Conservation (phyloP, 2,888 invertebrate species). For the Hipparchia sbordonii region DNA sequence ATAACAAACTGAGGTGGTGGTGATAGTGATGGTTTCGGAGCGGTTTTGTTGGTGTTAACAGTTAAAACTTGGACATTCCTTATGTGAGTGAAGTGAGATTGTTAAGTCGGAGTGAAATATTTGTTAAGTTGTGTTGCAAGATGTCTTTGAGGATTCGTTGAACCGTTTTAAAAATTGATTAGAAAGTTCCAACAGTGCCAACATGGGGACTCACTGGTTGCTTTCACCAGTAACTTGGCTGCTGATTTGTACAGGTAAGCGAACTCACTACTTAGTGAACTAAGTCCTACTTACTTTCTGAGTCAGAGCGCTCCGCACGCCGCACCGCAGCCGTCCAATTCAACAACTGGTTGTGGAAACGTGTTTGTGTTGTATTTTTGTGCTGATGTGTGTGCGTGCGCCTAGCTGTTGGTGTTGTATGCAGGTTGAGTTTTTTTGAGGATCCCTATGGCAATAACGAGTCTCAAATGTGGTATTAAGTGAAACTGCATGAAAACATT, state of each 20-base stretch:
- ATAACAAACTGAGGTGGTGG: constrained; percentile 16
- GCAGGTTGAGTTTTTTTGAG: constrained; percentile 7
- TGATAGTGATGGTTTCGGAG: constrained; percentile 9
- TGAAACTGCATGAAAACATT: background rate
- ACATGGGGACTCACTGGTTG: constrained; percentile 72
- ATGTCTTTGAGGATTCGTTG: constrained; percentile 67
- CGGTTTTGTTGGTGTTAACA: constrained; percentile 16
- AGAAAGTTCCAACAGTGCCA: constrained; percentile 66
- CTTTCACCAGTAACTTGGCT: constrained; percentile 76
- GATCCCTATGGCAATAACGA: background rate
- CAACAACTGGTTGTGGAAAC: constrained; percentile 43
- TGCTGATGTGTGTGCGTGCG: constrained; percentile 14
- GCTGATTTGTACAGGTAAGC: constrained; percentile 80
- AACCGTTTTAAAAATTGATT: constrained; percentile 58
- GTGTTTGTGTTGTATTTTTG: constrained; percentile 30
- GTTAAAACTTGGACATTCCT: constrained; percentile 42
- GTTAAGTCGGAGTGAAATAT: constrained; percentile 65
- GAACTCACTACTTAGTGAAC: constrained; percentile 52
- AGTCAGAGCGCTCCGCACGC: constrained; percentile 60
- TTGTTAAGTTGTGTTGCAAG: constrained; percentile 56
- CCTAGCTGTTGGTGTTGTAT: constrained; percentile 22
- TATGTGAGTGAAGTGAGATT: constrained; percentile 49
- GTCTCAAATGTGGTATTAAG: too few relatives aligned
- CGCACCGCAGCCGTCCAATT: constrained; percentile 40
- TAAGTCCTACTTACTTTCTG: constrained; percentile 66